Conservation (phyloP, 2,888 invertebrate species). For the Hydrotaea cyrtoneurina region DNA sequence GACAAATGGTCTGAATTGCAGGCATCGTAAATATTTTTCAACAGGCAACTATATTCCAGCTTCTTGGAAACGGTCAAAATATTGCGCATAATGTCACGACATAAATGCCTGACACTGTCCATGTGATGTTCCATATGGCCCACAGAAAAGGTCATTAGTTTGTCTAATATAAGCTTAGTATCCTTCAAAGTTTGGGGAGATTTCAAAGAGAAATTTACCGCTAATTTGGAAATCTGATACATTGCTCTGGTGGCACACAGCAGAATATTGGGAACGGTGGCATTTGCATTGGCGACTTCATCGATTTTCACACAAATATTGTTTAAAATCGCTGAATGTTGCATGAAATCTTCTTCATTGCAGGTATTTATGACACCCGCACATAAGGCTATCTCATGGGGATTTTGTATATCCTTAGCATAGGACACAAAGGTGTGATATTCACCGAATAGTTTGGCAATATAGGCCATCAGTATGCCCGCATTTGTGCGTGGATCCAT, state of each 20-base stretch:
- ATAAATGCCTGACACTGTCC: conserved; percentile 85
- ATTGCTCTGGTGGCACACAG: conserved; percentile 75
- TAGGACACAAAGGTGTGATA: conserved; percentile 70
- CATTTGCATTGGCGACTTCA: conserved; percentile 69
- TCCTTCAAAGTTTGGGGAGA: conserved; percentile 72
- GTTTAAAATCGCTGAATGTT: conserved; percentile 65
- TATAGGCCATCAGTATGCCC: conserved; percentile 83
- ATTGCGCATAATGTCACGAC: conserved; percentile 82
- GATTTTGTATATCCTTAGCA: conserved; percentile 68
- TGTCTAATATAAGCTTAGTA: conserved; percentile 76
- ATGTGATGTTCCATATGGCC: conserved; percentile 84
- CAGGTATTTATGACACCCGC: conserved; percentile 76
- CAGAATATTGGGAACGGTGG: conserved; percentile 74
- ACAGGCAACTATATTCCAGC: conserved; percentile 70
- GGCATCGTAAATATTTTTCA: conserved; percentile 72
- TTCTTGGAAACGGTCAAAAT: conserved; percentile 79
- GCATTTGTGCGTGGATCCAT: conserved; percentile 86
- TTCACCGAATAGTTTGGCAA: conserved; percentile 80
- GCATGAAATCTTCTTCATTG: conserved; percentile 71
- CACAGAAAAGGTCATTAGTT: conserved; percentile 82
- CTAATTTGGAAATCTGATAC: conserved; percentile 72
- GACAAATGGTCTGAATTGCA: conserved; percentile 72
- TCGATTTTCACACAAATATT: conserved; percentile 71
- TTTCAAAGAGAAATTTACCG: conserved; percentile 69
- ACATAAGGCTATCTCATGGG: conserved; percentile 73